Evolutionary conservation across 2,888 invertebrate species (phyloP), one percentile per base, ranked within the genome.

Genomic region (Plutella xylostella): DNA sequence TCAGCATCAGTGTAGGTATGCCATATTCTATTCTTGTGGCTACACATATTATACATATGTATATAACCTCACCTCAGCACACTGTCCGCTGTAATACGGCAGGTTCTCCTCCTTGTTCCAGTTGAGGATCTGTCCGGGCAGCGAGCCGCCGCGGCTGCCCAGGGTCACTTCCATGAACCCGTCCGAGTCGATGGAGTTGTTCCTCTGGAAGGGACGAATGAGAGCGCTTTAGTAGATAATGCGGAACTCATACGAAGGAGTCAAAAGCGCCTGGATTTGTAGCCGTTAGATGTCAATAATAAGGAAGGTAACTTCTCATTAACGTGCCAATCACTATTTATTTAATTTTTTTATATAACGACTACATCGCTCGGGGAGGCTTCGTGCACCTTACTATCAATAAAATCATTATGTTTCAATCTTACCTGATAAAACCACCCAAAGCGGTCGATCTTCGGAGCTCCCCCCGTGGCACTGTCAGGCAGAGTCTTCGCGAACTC

Each of bases 161-260:
- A 92, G 93, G 20, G 87, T 88, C 70, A 95, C 89, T 56, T 92
- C 93, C 61, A 90, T 89, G 40, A 87, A 76, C 0, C 95, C 95
- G 48, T 93, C 93, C 38, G 89, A 90, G 0, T 80, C 82, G 1
- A 86, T 72, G 0, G 92, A 91, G 47, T 89, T 90, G 62, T 95
- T 96, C 58, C 94, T 87, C 92, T 94, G 68, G 1, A 79, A 82
- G 38, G 45, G 6, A 18, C 28, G 9, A 28, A 4, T 6, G n/a
- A 9, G 3, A 3, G 9, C 11, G 9, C 7, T 3, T 28, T 28
- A 25, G 9, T 25, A 25, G 25, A 25, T 25, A n/a, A n/a, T n/a
- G n/a, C n/a, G n/a, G n/a, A n/a, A n/a, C n/a, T n/a, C n/a, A n/a
- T n/a, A n/a, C n/a, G n/a, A n/a, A n/a, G n/a, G n/a, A n/a, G n/a